These are phyloP conservation scores for Acanthosoma haemorrhoidale DNA, from an alignment of 2,888 invertebrate genomes.

Conservation along the genomic window DNA sequence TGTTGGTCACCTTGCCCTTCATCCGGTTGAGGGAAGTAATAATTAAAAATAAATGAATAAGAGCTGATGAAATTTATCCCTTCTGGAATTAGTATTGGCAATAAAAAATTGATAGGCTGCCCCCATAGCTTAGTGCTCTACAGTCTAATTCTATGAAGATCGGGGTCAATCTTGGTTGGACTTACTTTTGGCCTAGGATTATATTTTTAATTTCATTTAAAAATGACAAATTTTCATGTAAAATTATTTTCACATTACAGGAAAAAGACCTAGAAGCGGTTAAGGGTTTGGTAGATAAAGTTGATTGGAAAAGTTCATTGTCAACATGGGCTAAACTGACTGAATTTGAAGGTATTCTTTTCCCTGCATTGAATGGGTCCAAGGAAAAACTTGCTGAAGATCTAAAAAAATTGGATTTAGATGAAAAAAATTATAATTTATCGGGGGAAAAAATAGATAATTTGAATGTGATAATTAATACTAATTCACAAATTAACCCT, in stretches of 20 bases:
- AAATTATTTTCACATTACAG: constrained; percentile 23
- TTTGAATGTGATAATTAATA: background rate
- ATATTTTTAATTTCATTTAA: background rate
- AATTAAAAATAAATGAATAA: no score
- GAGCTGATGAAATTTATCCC: no score
- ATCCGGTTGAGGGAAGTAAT: no score
- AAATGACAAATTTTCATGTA: background rate
- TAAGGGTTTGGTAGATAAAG: constrained; percentile 30
- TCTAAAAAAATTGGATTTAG: background rate
- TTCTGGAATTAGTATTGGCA: no score
- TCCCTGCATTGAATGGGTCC: constrained; percentile 26
- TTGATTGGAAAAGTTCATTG: constrained; percentile 31
- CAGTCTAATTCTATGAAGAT: no score
- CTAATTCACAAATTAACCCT: background rate
- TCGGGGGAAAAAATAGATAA: background rate
- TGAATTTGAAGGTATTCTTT: constrained; percentile 30
- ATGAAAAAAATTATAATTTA: background rate
- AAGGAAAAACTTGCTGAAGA: constrained; percentile 6
- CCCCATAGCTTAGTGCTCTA: no score
- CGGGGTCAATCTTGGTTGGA: no score
- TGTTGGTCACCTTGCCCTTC: no score
- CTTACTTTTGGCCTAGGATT: no score
- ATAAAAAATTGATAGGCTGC: no score
- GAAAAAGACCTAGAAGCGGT: constrained; percentile 32
- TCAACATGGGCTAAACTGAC: constrained; percentile 30